These are phyloP conservation scores for Apteryx mantelli DNA, from an alignment of 2,113 vertebrate genomes.

Conservation along the genomic window DNA sequence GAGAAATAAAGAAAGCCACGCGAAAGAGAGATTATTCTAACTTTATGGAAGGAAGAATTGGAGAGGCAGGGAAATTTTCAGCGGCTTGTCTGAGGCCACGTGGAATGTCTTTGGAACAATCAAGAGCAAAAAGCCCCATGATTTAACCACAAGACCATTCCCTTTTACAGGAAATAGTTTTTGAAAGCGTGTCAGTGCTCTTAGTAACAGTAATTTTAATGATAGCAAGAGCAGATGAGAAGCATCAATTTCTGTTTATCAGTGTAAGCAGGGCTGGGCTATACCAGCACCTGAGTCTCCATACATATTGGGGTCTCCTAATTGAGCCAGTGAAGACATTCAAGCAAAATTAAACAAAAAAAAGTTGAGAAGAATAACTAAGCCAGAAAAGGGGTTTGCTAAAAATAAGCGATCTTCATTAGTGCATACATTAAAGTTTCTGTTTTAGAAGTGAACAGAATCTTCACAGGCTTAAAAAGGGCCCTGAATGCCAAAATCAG, in stretches of 20 bases:
- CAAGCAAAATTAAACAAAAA: background rate
- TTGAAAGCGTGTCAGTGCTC: background rate
- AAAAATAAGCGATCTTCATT: background rate
- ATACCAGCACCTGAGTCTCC: background rate
- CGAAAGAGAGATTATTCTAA: background rate
- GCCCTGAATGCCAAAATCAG: background rate
- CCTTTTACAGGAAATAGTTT: background rate
- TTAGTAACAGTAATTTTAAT: rapidly evolving
- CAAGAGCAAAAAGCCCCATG: background rate
- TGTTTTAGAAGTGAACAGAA: rapidly evolving
- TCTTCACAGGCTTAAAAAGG: background rate
- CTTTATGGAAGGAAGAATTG: background rate
- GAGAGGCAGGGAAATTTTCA: background rate
- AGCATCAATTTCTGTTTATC: background rate
- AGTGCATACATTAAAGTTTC: background rate
- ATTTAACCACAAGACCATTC: background rate
- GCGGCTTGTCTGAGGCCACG: background rate
- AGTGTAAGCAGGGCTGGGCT: background rate
- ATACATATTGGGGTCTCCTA: background rate
- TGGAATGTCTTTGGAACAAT: background rate
- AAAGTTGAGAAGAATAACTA: background rate
- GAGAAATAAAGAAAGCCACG: background rate
- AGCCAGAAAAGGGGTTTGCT: background rate
- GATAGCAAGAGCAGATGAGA: background rate
- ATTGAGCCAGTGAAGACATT: background rate